These are phyloP conservation scores for Diachasmimorpha longicaudata DNA, from an alignment of 1,140 invertebrate genomes.

Conservation along the genomic window DNA sequence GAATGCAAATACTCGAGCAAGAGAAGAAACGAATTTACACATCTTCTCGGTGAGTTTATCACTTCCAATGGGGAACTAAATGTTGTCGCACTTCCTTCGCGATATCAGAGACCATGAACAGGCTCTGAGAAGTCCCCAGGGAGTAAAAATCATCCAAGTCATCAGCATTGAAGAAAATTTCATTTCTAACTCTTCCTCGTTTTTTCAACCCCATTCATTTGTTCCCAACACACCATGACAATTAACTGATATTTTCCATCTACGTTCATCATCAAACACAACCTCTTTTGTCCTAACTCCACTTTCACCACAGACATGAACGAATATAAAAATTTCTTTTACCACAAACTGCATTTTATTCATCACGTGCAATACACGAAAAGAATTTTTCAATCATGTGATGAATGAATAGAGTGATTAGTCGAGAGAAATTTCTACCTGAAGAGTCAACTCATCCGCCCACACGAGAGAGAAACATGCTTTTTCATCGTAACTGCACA, in stretches of 20 bases:
- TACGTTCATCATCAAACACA: neutral
- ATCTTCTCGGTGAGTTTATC: neutral
- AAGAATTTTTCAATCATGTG: conserved; percentile 14
- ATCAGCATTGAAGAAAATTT: conserved; percentile 2
- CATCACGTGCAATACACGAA: neutral
- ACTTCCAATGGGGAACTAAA: neutral
- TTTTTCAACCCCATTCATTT: neutral
- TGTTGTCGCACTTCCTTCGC: neutral
- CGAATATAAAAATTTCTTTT: neutral
- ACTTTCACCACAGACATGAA: neutral
- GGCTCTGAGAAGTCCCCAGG: neutral
- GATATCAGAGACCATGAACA: neutral
- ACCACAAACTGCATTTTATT: neutral
- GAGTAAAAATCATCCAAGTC: neutral
- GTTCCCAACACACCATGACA: neutral
- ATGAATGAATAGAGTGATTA: conserved; percentile 22
- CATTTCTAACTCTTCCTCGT: neutral
- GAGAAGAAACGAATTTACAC: neutral
- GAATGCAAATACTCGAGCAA: neutral
- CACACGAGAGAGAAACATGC: neutral
- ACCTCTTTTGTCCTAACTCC: neutral
- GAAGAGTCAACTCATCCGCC: conserved; percentile 13
- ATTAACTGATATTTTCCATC: neutral
- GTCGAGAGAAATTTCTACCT: conserved; percentile 15
- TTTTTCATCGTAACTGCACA: conserved; percentile 2